These are phyloP conservation scores for Gymnobelideus leadbeateri DNA, from an alignment of 2,113 vertebrate genomes.

Conservation along the genomic window DNA sequence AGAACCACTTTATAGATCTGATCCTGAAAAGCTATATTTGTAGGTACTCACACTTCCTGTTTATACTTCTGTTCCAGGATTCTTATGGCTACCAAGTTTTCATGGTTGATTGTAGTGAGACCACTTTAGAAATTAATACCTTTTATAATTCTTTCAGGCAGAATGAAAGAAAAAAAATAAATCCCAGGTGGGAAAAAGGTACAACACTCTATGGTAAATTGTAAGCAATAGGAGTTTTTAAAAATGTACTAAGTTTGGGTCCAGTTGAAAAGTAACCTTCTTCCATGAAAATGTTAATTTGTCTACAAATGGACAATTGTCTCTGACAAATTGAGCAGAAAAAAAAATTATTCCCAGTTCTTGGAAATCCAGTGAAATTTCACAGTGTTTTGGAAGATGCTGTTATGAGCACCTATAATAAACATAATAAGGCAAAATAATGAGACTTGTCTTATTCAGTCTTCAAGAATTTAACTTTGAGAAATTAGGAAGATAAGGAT, in stretches of 20 bases:
- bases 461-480: constrained; percentile 9
- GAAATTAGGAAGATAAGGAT: not conserved
- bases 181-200: not conserved
- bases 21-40: not conserved
- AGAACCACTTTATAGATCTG: not conserved
- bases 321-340: not conserved
- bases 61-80: not conserved
- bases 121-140: not conserved
- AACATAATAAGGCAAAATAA: not conserved
- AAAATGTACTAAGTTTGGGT: not conserved
- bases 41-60: not conserved
- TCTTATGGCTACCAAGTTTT: not conserved
- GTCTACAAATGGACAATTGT: not conserved
- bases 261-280: not conserved
- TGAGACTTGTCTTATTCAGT: not conserved
- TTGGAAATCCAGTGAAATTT: constrained; percentile 2
- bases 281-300: not conserved
- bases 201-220: not conserved
- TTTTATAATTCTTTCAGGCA: not conserved
- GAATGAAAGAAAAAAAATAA: not conserved
- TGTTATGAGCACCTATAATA: not conserved
- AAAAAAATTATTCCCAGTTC: not conserved
- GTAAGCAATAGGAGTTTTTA: not conserved
- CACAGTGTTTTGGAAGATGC: not conserved
- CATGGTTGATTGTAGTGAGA: not conserved